Base-by-base conservation (phyloP, 2,888 invertebrate genomes). In the Hypomecis punctinalis region DNA sequence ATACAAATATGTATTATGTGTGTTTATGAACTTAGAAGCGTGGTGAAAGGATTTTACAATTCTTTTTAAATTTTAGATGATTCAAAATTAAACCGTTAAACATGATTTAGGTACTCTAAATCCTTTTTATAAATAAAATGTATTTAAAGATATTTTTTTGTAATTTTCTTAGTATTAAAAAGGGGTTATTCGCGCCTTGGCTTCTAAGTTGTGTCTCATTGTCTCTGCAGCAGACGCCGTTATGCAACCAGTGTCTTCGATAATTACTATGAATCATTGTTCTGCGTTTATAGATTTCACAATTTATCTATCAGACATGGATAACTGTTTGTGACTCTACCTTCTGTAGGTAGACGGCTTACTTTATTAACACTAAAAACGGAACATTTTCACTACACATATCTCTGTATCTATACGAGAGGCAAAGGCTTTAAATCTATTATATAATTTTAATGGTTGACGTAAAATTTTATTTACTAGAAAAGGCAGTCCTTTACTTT, bases 181-280 rank as follows among this genome's bases (percentile, higher is more conserved):
- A 8, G 10, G 10, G 57, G 46, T 54, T 45, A 59, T 13, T 60
- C 11, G 35, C 42, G 60, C 64, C 60, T 39, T 35, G 7, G 8
- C n/a, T 51, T n/a, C 46, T 36, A 56, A 33, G 13, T 45, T 39
- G 46, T 58, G 61, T 66, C 48, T 64, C 65, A 69, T 72, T 72
- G 73, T 73, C 65, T 73, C 59, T 60, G 64, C 55, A 60, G 63
- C 72, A 76, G 68, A 77, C 80, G 54, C 53, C 74, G 79, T 83
- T 84, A 81, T 78, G 80, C 77, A 82, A 83, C 67, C 71, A 71
- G 81, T 80, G 80, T 83, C 82, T 78, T 82, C 82, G 76, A 80
- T 84, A 84, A 85, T 85, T 85, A 80, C 77, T 76, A 76, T 81
- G 80, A 79, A 76, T 82, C 80, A 82, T 81, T 82, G 83, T 81